phyloP scores from a whole-genome alignment of 2,113 vertebrate species.

The Pollachius pollachius region DNA sequence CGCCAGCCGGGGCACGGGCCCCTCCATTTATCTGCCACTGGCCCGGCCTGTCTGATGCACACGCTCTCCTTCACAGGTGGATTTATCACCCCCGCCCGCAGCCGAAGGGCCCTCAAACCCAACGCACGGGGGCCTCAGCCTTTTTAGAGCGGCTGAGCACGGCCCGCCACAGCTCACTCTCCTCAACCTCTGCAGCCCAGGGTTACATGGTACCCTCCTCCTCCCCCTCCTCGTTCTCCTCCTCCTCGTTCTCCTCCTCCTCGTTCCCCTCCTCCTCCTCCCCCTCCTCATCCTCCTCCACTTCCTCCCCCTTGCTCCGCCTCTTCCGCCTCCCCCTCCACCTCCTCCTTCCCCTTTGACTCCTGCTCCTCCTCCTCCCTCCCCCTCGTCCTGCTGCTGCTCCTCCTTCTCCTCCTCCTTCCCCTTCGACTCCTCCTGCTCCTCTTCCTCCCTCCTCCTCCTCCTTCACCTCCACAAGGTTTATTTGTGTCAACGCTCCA shows the following conservation, averaged over 20 bases:
- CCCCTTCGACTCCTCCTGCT: too few species aligned
- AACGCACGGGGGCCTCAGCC: constrained; percentile 26
- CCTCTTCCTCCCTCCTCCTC: too few species aligned
- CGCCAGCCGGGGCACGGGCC: constrained; percentile 58
- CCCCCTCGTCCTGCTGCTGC: too few species aligned
- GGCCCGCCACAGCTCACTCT: constrained; percentile 56
- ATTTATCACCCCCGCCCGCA: constrained; percentile 75
- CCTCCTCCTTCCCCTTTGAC: too few species aligned
- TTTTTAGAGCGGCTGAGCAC: constrained; percentile 61
- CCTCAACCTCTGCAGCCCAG: constrained; percentile 58
- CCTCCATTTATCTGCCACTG: constrained; percentile 78
- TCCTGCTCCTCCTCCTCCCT: too few species aligned
- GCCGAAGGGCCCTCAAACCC: constrained; percentile 59
- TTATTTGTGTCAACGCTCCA: constrained; percentile 52
- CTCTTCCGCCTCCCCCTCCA: too few species aligned
- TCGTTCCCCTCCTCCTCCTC: too few species aligned
- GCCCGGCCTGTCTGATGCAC: constrained; percentile 74
- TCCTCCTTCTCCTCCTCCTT: too few species aligned
- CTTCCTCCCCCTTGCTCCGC: too few species aligned
- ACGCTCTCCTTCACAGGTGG: constrained; percentile 71
- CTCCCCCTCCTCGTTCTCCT: too few species aligned
- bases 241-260: too few species aligned
- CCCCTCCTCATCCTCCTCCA: too few species aligned
- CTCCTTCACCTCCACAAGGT: constrained; percentile 36
- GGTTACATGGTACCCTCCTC: constrained; percentile 1